A percentile compares a stretch with the other conserved stretches of the same genome.
These are phyloP conservation scores for Melinopterus prodromus DNA, from an alignment of 2,888 invertebrate species.

Conservation along the genomic window DNA sequence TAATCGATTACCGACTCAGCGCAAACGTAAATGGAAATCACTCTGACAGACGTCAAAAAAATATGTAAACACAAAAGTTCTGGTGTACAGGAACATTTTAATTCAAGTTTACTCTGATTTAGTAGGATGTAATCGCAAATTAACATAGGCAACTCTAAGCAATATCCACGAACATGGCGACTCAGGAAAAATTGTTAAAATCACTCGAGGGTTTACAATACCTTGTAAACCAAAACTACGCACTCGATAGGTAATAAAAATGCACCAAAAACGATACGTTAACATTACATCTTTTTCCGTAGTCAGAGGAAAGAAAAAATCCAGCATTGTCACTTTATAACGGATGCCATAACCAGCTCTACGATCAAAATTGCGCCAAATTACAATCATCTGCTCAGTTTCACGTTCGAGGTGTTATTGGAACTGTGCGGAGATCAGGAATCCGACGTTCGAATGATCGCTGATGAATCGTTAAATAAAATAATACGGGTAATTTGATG, in stretches of 20 bases:
- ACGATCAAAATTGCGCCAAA: slow-evolving; percentile 68
- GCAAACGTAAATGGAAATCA: neutral
- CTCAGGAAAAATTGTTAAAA: slow-evolving; percentile 59
- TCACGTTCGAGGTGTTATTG: slow-evolving; percentile 75
- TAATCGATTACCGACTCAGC: neutral
- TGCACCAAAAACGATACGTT: slow-evolving; percentile 29
- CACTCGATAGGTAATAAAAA: slow-evolving; percentile 46
- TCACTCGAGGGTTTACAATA: slow-evolving; percentile 56
- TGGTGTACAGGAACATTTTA: neutral
- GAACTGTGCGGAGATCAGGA: slow-evolving; percentile 79
- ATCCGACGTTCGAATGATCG: slow-evolving; percentile 80
- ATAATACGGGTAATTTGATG: slow-evolving; percentile 66
- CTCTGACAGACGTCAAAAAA: slow-evolving; percentile 18
- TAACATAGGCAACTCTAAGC: neutral
- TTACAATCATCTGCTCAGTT: slow-evolving; percentile 71
- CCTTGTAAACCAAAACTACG: slow-evolving; percentile 44
- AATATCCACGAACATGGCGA: slow-evolving; percentile 52
- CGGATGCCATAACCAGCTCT: slow-evolving; percentile 75
- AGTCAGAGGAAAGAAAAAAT: slow-evolving; percentile 80
- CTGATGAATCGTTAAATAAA: slow-evolving; percentile 83
- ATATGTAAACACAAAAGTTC: slow-evolving; percentile 12
- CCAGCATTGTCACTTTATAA: slow-evolving; percentile 73
- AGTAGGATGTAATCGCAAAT: neutral
- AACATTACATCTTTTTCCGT: slow-evolving; percentile 36
- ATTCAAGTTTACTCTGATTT: slow-evolving; percentile 6